Percentiles rank a stretch among this genome's conserved stretches.
These are phyloP conservation scores for Forbesichthys agassizii DNA, from an alignment of 2,113 vertebrate genomes.

Conservation along the genomic window DNA sequence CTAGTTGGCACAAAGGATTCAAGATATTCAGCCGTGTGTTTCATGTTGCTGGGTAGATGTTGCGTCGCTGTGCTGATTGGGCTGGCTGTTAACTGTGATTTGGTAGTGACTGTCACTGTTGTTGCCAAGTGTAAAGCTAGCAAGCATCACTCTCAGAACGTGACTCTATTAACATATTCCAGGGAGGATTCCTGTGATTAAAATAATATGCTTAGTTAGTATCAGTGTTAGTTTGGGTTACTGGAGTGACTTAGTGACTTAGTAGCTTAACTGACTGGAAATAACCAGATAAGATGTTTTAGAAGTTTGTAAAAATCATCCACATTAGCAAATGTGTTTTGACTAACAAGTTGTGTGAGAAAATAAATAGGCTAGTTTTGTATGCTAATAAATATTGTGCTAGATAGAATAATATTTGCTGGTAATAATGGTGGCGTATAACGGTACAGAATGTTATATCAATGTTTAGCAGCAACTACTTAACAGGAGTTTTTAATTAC, in stretches of 20 bases:
- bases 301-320: too few relatives aligned
- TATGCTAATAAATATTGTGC: too few relatives aligned
- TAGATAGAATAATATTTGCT: too few relatives aligned
- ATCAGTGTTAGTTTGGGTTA: neutral
- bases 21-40: conserved; percentile 45
- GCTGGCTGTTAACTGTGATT: conserved; percentile 45
- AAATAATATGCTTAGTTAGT: conserved; percentile 15
- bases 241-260: too few relatives aligned
- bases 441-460: too few relatives aligned
- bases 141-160: conserved; percentile 14
- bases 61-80: conserved; percentile 40
- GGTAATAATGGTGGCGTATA: too few relatives aligned
- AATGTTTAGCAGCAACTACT: too few relatives aligned
- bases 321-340: conserved; percentile 5
- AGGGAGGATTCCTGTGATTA: neutral
- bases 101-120: conserved; percentile 36
- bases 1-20: conserved; percentile 31
- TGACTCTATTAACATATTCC: conserved; percentile 2
- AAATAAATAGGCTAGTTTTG: too few relatives aligned
- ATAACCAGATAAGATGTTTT: too few relatives aligned
- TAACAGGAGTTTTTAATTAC: neutral
- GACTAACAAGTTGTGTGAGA: too few relatives aligned
- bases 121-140: neutral
- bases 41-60: conserved; percentile 65
- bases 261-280: too few relatives aligned